These are phyloP conservation scores for Nanger granti DNA, from an alignment of 2,113 vertebrate species.

Conservation along the genomic window DNA sequence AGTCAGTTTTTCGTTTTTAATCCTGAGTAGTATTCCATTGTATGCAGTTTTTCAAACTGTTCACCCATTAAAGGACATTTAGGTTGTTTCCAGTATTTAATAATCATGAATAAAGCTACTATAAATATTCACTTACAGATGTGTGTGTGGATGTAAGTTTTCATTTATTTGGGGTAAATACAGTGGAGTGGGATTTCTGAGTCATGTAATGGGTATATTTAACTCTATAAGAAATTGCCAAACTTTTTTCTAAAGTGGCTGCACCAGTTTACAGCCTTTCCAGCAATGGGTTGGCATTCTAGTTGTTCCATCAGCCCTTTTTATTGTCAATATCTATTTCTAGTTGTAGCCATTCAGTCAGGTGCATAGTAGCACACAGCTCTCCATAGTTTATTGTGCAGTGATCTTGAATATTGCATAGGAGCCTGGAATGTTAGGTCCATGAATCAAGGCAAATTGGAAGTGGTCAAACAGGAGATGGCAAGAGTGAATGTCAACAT, in stretches of 20 bases:
- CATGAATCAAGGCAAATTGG: background rate
- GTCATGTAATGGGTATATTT: too few relatives aligned
- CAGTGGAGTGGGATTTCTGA: background rate
- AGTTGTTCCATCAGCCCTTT: background rate
- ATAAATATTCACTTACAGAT: background rate
- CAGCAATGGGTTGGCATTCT: background rate
- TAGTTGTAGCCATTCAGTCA: background rate
- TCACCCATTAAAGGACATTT: background rate
- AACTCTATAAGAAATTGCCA: background rate
- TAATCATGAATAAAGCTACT: background rate
- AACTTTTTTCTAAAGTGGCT: background rate
- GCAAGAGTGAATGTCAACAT: background rate
- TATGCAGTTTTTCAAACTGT: background rate
- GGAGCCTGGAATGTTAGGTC: background rate
- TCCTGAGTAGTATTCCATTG: background rate
- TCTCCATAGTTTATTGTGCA: too few relatives aligned
- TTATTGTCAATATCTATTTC: background rate
- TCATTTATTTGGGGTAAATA: background rate
- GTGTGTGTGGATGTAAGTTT: background rate
- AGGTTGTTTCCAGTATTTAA: background rate
- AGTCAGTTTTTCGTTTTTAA: background rate
- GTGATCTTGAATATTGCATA: background rate
- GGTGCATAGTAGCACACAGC: background rate
- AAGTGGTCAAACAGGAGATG: background rate
- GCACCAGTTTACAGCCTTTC: background rate